These are phyloP conservation scores for Coelopa pilipes DNA, from an alignment of 2,888 invertebrate genomes.

Conservation along the genomic window DNA sequence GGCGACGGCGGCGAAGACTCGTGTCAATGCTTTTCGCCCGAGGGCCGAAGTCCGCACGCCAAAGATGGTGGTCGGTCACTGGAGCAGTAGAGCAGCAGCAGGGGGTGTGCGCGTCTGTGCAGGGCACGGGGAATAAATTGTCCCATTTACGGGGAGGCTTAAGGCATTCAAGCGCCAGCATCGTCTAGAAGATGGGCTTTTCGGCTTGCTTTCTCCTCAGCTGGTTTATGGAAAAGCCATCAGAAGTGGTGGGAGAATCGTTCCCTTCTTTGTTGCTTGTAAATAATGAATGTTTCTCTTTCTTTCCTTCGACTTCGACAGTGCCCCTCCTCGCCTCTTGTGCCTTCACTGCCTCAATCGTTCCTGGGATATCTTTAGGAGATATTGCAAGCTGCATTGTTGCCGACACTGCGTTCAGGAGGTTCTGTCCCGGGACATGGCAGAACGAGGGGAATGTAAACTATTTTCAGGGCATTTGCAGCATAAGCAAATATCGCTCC, in stretches of 20 bases:
- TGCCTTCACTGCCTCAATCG: not conserved
- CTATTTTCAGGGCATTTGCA: too few species aligned
- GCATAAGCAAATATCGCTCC: too few species aligned
- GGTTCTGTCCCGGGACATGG: too few species aligned
- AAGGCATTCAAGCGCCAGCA: slow-evolving; percentile 4
- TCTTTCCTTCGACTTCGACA: not conserved
- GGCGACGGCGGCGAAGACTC: not conserved
- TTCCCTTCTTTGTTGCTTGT: not conserved
- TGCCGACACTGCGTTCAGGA: not conserved
- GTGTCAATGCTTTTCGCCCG: slow-evolving; percentile 1
- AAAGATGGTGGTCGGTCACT: not conserved
- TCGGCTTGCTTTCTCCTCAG: not conserved
- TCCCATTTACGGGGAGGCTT: slow-evolving; percentile 1
- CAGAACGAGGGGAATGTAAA: too few species aligned
- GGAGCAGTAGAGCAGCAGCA: too few species aligned
- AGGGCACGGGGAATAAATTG: not conserved
- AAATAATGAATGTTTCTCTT: not conserved
- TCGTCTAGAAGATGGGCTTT: not conserved
- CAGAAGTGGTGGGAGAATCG: not conserved
- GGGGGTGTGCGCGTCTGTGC: not conserved
- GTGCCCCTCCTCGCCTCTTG: not conserved
- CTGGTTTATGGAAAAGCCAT: slow-evolving; percentile 10
- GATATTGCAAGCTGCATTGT: slow-evolving; percentile 11
- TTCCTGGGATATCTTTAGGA: not conserved
- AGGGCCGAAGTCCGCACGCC: not conserved